Conservation (phyloP, 2,888 invertebrate genomes). For the Rosalia funebris region DNA sequence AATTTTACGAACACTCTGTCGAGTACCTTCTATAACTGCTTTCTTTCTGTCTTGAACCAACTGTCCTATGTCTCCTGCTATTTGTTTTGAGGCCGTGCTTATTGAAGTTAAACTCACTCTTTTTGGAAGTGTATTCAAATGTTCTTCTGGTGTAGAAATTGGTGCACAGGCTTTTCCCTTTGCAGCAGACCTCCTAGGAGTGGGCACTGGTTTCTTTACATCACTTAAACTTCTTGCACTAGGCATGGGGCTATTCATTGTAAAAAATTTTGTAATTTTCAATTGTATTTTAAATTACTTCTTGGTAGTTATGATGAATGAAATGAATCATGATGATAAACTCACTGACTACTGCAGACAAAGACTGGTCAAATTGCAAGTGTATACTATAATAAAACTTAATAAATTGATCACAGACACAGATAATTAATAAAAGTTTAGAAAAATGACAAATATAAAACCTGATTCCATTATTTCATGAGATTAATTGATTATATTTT, state of each 20-base stretch:
- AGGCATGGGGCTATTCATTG: slow-evolving; percentile 54
- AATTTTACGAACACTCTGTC: slow-evolving; percentile 63
- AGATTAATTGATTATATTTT: too few species aligned
- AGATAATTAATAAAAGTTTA: too few species aligned
- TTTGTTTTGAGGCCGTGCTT: slow-evolving; percentile 68
- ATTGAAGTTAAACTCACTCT: slow-evolving; percentile 62
- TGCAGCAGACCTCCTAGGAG: slow-evolving; percentile 66
- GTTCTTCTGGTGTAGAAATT: slow-evolving; percentile 24
- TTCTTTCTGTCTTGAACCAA: slow-evolving; percentile 69
- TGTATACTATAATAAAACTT: too few species aligned
- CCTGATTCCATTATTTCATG: too few species aligned
- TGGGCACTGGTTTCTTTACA: slow-evolving; percentile 66
- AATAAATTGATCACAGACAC: too few species aligned
- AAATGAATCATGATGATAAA: background rate
- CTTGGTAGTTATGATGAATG: background rate
- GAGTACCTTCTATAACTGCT: slow-evolving; percentile 73
- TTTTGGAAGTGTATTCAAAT: slow-evolving; percentile 59
- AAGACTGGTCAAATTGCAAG: too few species aligned
- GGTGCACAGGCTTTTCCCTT: slow-evolving; percentile 26
- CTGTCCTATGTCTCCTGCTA: slow-evolving; percentile 67
- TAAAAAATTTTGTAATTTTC: slow-evolving; percentile 11
- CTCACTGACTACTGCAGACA: too few species aligned
- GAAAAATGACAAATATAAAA: too few species aligned
- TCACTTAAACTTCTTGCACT: slow-evolving; percentile 56
- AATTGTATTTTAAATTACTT: background rate